phyloP scores from a whole-genome alignment of 2,797 vertebrate species.

The Diplodus sargus region DNA sequence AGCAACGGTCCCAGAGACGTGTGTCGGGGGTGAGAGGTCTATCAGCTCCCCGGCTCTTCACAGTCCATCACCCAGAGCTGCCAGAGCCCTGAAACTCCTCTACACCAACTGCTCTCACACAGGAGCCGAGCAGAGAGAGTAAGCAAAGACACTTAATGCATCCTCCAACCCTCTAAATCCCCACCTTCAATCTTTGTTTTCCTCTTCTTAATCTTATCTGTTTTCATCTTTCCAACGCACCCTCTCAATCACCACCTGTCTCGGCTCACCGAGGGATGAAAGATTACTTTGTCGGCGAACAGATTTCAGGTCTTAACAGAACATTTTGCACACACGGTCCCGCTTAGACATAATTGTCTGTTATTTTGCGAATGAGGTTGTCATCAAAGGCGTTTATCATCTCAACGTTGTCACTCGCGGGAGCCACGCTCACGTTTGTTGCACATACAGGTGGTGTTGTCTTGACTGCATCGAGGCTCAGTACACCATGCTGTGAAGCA shows the following conservation, averaged over 20 bases:
- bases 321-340: slow-evolving; percentile 41
- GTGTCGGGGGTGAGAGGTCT: slow-evolving; percentile 64
- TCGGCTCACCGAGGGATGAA: slow-evolving; percentile 49
- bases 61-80: slow-evolving; percentile 72
- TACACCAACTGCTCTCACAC: slow-evolving; percentile 87
- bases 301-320: slow-evolving; percentile 53
- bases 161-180: neutral
- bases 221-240: slow-evolving; percentile 62
- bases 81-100: slow-evolving; percentile 90
- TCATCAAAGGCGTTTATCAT: slow-evolving; percentile 55
- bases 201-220: slow-evolving; percentile 56
- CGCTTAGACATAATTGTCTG: slow-evolving; percentile 53
- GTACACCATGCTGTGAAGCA: slow-evolving; percentile 58
- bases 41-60: slow-evolving; percentile 61
- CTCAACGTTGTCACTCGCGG: slow-evolving; percentile 45
- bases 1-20: slow-evolving; percentile 82
- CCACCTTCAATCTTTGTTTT: slow-evolving; percentile 59
- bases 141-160: slow-evolving; percentile 74
- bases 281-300: slow-evolving; percentile 46
- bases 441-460: slow-evolving; percentile 48
- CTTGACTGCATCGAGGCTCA: slow-evolving; percentile 48
- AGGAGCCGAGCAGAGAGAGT: slow-evolving; percentile 87
- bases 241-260: slow-evolving; percentile 62
- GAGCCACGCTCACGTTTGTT: slow-evolving; percentile 35
- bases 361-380: slow-evolving; percentile 54